Base-by-base conservation (phyloP, 1,140 invertebrate genomes). In the Tetraneura akinire region DNA sequence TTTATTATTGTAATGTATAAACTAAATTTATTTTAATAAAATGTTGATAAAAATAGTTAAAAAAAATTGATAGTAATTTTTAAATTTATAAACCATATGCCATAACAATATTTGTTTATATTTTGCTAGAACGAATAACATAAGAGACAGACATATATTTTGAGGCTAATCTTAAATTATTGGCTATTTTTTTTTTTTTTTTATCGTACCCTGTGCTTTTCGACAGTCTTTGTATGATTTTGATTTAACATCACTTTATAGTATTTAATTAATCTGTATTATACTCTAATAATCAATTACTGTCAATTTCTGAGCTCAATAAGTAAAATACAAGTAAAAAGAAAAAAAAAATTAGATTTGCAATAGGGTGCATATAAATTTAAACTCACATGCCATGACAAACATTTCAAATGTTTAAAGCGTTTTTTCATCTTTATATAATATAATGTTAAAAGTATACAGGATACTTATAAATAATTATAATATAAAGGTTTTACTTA, bases 141-240 rank as follows among this genome's bases (percentile, higher is more conserved):
- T 37, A 45, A 21, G 14, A 23, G 37, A 23, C 26, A 16, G 45
- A 42, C 37, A 11, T 51, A 29, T 71, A 3, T 26, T 42, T 66
- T 66, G n/a, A 10, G 3, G 42, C n/a, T 71, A 51, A 51, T 71
- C 26, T 16, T 51, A 4, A 32, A 26, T 32, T 10, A 71, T 51
- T 29, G 45, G n/a, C 23, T 71, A 71, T 49, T 71, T 71, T 71
- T 70, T 62, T 68, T 66, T 68, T n/a, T n/a, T n/a, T n/a, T n/a
- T n/a, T n/a, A n/a, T 71, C 10, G 23, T 71, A 71, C 68, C 68
- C 68, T 71, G 68, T 29, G 29, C 47, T 71, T n/a, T n/a, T 47
- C 9, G 68, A 71, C 68, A 71, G 68, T 71, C 8, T 49, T 49
- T 21, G 23, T 51, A n/a, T 51, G 9, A 49, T 71, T 71, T 71